phyloP scores from a whole-genome alignment of 2,113 vertebrate species.

The Saguinus imperator region DNA sequence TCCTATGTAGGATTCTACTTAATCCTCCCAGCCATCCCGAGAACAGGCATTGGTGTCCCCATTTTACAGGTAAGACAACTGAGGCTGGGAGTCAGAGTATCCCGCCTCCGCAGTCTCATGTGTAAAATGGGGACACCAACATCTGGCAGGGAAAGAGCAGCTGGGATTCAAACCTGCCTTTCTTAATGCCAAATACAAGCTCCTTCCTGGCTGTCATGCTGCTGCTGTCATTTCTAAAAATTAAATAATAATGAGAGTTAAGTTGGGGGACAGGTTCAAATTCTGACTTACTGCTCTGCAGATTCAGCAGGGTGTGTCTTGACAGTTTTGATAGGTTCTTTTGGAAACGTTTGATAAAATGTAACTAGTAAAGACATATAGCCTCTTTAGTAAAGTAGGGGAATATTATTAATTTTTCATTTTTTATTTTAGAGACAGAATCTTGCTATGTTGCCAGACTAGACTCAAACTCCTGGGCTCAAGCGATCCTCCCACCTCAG shows the following conservation, averaged over 20 bases:
- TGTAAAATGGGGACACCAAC: no score
- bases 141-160: not conserved
- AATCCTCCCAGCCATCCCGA: fast-evolving
- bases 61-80: not conserved
- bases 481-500: not conserved
- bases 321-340: not conserved
- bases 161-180: not conserved
- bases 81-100: not conserved
- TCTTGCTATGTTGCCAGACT: not conserved
- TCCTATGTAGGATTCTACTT: not conserved
- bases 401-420: not conserved
- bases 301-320: not conserved
- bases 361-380: not conserved
- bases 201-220: not conserved
- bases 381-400: not conserved
- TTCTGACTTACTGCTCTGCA: not conserved
- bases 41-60: not conserved
- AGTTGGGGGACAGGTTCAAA: not conserved
- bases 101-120: not conserved
- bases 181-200: not conserved
- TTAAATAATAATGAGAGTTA: constrained; percentile 10
- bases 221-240: constrained; percentile 3
- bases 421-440: not conserved
- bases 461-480: not conserved
- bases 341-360: constrained; percentile 10